These are phyloP conservation scores for Tympanoctomys barrerae DNA, from an alignment of 2,797 vertebrate species.

Conservation along the genomic window DNA sequence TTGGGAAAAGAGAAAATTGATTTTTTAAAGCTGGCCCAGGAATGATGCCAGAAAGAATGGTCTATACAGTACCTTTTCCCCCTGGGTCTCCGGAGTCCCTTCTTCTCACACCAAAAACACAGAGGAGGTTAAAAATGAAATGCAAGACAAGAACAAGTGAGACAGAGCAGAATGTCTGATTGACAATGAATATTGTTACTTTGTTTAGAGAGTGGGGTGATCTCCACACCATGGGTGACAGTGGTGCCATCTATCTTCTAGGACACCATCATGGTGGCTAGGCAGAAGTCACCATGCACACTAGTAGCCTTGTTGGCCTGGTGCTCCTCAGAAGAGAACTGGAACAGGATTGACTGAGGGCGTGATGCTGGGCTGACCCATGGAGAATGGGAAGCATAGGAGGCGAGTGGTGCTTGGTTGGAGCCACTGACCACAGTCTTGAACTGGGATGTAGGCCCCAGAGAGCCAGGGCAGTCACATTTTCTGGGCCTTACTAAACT, in stretches of 20 bases:
- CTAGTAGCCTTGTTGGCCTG: background rate
- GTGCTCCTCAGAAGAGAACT: background rate
- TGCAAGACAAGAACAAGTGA: background rate
- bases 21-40: too few species aligned
- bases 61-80: background rate
- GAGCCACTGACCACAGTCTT: background rate
- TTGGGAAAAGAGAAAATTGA: background rate
- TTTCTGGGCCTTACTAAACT: background rate
- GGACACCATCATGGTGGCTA: background rate
- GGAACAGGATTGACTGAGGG: constrained; percentile 65
- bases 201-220: background rate
- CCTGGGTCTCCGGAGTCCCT: background rate
- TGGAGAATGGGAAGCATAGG: background rate
- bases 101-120: background rate
- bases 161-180: background rate
- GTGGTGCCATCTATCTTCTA: background rate
- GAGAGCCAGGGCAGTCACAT: background rate
- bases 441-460: background rate
- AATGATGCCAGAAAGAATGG: background rate
- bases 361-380: background rate
- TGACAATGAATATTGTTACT: background rate
- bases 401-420: background rate
- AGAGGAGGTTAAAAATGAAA: background rate
- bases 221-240: background rate
- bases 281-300: background rate